Percentiles rank a stretch among this genome's conserved stretches.
These are phyloP conservation scores for Gasterosteus aculeatus DNA, from an alignment of 2,113 vertebrate genomes.

Conservation along the genomic window DNA sequence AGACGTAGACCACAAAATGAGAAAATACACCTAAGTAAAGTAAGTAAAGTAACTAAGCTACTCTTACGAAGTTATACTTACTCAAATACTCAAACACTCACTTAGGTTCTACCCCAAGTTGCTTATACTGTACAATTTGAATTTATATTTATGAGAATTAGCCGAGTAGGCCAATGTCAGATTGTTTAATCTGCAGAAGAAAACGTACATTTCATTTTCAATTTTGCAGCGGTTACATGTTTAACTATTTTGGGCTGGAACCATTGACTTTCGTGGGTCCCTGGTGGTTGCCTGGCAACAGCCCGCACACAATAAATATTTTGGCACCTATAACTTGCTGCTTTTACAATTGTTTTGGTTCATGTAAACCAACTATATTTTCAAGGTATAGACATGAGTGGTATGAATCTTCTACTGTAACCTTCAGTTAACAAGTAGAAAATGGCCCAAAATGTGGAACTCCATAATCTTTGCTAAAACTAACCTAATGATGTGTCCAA, in stretches of 20 bases:
- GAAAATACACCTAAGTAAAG: too few species aligned
- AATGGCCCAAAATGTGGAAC: background rate
- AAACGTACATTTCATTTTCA: too few species aligned
- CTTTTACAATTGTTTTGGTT: background rate
- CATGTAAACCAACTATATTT: background rate
- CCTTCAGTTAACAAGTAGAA: background rate
- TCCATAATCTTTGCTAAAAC: background rate
- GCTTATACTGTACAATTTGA: background rate
- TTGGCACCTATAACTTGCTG: background rate
- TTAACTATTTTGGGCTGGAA: background rate
- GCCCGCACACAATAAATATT: background rate
- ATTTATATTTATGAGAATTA: background rate
- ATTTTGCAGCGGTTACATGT: background rate
- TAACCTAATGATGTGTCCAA: background rate
- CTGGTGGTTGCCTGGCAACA: background rate
- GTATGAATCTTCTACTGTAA: background rate
- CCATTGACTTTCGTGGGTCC: background rate
- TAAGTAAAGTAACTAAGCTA: background rate
- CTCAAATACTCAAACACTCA: background rate
- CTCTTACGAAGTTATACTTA: background rate
- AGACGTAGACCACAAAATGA: too few species aligned
- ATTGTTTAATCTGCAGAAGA: background rate
- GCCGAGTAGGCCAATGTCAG: background rate
- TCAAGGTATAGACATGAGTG: background rate
- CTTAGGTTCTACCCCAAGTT: background rate